Conservation (phyloP, 2,888 invertebrate genomes). For the Philhelius pedissequus region DNA sequence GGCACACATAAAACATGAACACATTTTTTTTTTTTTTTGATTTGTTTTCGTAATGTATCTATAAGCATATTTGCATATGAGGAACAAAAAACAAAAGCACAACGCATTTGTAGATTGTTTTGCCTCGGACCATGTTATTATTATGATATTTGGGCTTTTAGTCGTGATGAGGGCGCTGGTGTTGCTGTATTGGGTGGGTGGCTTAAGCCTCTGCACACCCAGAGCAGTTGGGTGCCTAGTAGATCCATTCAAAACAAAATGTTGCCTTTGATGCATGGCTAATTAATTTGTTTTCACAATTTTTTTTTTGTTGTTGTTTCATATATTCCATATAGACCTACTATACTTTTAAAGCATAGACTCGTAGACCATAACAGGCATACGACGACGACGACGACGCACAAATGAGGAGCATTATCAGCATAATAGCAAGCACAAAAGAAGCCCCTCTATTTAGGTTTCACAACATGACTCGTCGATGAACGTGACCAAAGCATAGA, state of each 20-base stretch:
- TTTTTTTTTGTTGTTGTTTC: conserved; percentile 35
- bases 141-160: conserved; percentile 43
- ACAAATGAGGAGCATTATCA: conserved; percentile 7
- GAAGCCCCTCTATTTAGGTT: conserved; percentile 48
- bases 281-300: conserved; percentile 65
- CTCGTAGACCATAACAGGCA: background rate
- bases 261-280: conserved; percentile 59
- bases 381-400: conserved; percentile 11
- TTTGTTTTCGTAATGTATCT: conserved; percentile 17
- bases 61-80: conserved; percentile 48
- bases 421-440: background rate
- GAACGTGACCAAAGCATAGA: conserved; percentile 60
- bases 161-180: background rate
- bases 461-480: conserved; percentile 40
- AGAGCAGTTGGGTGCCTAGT: conserved; percentile 29
- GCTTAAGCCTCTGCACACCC: background rate
- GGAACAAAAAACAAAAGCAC: conserved; percentile 29
- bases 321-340: background rate
- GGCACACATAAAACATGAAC: conserved; percentile 38
- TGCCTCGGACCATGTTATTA: conserved; percentile 51
- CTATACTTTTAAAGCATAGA: background rate
- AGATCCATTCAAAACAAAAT: conserved; percentile 25
- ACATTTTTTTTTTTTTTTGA: conserved; percentile 1
- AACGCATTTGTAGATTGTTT: conserved; percentile 52
- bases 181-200: background rate